These are phyloP conservation scores for Falcaria lacertinaria DNA, from an alignment of 2,888 invertebrate species.

Conservation along the genomic window DNA sequence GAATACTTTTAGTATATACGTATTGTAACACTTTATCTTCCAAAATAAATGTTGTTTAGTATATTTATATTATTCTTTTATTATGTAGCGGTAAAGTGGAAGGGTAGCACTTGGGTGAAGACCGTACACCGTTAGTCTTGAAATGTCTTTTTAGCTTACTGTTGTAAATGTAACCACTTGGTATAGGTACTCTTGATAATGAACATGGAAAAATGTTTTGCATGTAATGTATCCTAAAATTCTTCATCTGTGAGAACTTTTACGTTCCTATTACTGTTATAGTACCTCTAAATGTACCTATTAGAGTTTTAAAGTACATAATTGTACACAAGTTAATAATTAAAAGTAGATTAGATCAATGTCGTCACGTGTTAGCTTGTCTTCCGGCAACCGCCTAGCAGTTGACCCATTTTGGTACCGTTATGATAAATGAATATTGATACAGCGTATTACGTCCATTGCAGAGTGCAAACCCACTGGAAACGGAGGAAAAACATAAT, in stretches of 20 bases:
- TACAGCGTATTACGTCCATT: constrained; percentile 68
- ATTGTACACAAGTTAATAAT: constrained; percentile 24
- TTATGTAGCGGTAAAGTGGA: constrained; percentile 46
- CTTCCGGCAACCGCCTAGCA: constrained; percentile 29
- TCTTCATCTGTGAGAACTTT: constrained; percentile 26
- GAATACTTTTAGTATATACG: constrained; percentile 39
- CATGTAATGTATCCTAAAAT: constrained; percentile 58
- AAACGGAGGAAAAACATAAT: constrained; percentile 70
- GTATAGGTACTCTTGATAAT: constrained; percentile 7
- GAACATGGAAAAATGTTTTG: constrained; percentile 37
- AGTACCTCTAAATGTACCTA: constrained; percentile 29
- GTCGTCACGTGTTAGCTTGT: constrained; percentile 64
- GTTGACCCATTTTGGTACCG: constrained; percentile 21
- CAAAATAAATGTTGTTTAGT: constrained; percentile 77
- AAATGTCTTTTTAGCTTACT: constrained; percentile 20
- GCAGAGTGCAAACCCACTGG: constrained; percentile 71
- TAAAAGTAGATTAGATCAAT: constrained; percentile 59
- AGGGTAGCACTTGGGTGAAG: constrained; percentile 41
- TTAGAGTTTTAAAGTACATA: constrained; percentile 27
- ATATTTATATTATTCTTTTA: constrained; percentile 45
- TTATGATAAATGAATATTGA: constrained; percentile 40
- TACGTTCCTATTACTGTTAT: constrained; percentile 24
- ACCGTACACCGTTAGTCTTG: constrained; percentile 31
- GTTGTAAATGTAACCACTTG: constrained; percentile 15
- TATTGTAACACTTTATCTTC: constrained; percentile 66